Evolutionary conservation across 2,797 vertebrate genomes (phyloP).

Genomic region (Cynopterus sphinx): DNA sequence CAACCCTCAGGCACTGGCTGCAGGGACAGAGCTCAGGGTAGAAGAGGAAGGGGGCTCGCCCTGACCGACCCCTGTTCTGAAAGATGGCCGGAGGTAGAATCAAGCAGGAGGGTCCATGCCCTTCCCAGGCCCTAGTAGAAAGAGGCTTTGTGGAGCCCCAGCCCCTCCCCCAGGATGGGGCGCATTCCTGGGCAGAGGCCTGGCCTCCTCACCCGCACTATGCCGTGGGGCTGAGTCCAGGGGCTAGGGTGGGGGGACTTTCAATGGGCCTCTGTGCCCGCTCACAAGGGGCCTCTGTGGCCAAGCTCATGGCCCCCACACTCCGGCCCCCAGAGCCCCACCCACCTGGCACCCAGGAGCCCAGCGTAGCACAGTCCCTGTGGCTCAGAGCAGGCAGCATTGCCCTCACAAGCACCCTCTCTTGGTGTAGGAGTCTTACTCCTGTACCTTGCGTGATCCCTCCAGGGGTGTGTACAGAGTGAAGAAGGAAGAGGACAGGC

Average conservation of each 20-base stretch:
- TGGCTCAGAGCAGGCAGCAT: background rate
- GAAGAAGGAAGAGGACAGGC: background rate
- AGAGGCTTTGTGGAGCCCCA: conserved; percentile 67
- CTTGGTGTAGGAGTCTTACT: background rate
- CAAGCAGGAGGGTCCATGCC: background rate
- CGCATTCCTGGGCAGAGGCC: conserved; percentile 77
- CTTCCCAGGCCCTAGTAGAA: conserved; percentile 68
- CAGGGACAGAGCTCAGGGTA: background rate
- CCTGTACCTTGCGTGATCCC: background rate
- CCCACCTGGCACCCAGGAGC: conserved; percentile 29
- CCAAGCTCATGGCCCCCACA: background rate
- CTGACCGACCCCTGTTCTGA: background rate
- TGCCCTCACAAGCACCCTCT: background rate
- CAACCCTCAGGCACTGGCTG: rapidly evolving
- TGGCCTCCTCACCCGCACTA: conserved; percentile 42
- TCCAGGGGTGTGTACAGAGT: rapidly evolving
- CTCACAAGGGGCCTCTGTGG: conserved; percentile 76
- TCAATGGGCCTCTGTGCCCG: conserved; percentile 78
- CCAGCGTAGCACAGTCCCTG: background rate
- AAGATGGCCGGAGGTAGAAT: background rate
- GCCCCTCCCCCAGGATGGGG: background rate
- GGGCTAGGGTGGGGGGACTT: conserved; percentile 49
- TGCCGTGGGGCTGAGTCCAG: conserved; percentile 65
- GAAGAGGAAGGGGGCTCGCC: background rate
- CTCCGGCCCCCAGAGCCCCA: background rate